A percentile compares a stretch with the other conserved stretches of the same genome.
These are phyloP conservation scores for Corydoras maculifer DNA, from an alignment of 2,113 vertebrate species.

Conservation along the genomic window DNA sequence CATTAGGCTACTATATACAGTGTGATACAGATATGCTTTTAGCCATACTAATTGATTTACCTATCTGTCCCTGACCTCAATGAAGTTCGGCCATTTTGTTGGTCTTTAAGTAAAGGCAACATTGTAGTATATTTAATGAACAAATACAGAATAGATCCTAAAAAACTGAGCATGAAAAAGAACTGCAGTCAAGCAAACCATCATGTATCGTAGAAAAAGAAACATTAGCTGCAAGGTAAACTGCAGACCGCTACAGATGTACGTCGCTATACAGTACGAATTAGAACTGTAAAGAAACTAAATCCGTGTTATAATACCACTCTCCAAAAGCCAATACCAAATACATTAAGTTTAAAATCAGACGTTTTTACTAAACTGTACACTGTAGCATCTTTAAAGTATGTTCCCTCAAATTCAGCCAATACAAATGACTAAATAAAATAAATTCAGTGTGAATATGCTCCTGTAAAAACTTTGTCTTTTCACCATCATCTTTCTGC, in stretches of 20 bases:
- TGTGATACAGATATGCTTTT: constrained; percentile 17
- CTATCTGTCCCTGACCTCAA: constrained; percentile 32
- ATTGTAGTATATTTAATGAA: constrained; percentile 15
- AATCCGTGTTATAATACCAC: not conserved
- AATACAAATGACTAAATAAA: not conserved
- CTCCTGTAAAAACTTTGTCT: not conserved
- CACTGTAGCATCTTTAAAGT: not conserved
- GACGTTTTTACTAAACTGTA: not conserved
- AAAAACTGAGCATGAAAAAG: constrained; percentile 9
- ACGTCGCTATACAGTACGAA: not conserved
- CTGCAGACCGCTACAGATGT: constrained; percentile 28
- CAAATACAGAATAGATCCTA: not conserved
- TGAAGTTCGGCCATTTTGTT: constrained; percentile 18
- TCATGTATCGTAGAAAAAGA: not conserved
- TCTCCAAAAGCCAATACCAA: constrained; percentile 3
- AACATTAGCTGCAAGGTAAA: not conserved
- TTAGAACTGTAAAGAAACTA: not conserved
- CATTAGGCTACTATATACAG: constrained; percentile 19
- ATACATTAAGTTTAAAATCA: not conserved
- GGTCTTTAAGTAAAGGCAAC: constrained; percentile 39
- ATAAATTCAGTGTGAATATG: not conserved
- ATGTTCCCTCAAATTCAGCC: not conserved
- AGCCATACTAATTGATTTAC: constrained; percentile 23
- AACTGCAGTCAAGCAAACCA: not conserved
- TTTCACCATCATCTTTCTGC: not conserved